Evolutionary conservation across 2,888 invertebrate species (phyloP).

Genomic region (Trichogramma dendrolimi): DNA sequence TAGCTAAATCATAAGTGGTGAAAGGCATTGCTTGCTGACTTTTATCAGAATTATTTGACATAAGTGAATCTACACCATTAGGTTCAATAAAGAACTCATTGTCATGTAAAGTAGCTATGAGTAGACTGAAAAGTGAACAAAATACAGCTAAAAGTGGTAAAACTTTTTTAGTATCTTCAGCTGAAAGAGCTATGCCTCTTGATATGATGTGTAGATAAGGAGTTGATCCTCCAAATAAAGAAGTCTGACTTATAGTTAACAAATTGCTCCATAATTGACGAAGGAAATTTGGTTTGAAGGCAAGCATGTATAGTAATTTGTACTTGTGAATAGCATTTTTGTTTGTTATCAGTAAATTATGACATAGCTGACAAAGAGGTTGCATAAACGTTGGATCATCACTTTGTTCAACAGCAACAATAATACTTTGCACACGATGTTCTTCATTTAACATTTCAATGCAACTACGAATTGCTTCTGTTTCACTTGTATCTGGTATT

Average conservation of each 20-base stretch:
- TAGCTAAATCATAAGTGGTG: conserved; percentile 68
- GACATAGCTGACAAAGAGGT: conserved; percentile 73
- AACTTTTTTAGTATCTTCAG: conserved; percentile 63
- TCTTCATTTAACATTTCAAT: conserved; percentile 66
- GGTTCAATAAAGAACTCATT: conserved; percentile 71
- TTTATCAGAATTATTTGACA: conserved; percentile 17
- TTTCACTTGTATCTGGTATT: conserved; percentile 55
- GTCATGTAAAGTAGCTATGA: conserved; percentile 80
- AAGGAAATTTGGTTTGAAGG: conserved; percentile 74
- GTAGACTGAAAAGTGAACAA: conserved; percentile 74
- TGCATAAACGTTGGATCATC: conserved; percentile 59
- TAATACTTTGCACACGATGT: conserved; percentile 57
- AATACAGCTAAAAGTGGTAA: conserved; percentile 79
- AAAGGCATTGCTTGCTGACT: conserved; percentile 61
- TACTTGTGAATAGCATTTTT: conserved; percentile 79
- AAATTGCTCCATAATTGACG: conserved; percentile 68
- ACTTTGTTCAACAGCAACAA: conserved; percentile 55
- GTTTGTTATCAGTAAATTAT: conserved; percentile 77
- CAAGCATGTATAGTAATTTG: conserved; percentile 74
- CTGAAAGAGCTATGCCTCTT: conserved; percentile 61
- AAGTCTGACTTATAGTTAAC: conserved; percentile 51
- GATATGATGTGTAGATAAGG: conserved; percentile 65
- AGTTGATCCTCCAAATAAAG: conserved; percentile 55
- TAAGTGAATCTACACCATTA: conserved; percentile 28
- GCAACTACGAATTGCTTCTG: conserved; percentile 56